These are phyloP conservation scores for Stictocephala bisonia DNA, from an alignment of 2,888 invertebrate genomes.

Conservation along the genomic window DNA sequence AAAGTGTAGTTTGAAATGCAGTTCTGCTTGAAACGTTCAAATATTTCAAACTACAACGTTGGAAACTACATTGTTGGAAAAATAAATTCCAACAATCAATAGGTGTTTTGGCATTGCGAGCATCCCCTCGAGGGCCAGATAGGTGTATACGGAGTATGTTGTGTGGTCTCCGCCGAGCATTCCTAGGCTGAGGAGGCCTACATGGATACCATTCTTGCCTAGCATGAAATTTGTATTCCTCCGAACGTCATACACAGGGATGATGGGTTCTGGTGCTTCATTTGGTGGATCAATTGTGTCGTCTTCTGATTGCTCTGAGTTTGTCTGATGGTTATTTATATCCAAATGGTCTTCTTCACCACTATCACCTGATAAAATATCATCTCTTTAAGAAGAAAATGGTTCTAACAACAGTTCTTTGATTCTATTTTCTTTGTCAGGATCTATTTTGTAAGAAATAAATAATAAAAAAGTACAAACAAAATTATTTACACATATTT, in stretches of 20 bases:
- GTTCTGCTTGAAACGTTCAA: too few species aligned
- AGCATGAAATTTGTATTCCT: background rate
- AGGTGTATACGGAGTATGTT: background rate
- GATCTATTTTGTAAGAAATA: too few species aligned
- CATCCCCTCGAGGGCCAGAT: background rate
- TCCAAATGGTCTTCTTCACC: background rate
- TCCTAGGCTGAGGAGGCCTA: too few species aligned
- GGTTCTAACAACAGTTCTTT: background rate
- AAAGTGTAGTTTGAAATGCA: background rate
- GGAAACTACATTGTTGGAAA: too few species aligned
- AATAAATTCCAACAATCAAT: too few species aligned
- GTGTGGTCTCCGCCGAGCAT: background rate
- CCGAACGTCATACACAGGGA: too few species aligned
- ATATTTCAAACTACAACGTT: too few species aligned
- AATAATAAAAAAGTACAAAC: background rate
- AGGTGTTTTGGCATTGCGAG: too few species aligned
- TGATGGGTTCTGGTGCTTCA: background rate
- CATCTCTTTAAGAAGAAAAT: background rate
- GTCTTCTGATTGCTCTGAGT: too few species aligned
- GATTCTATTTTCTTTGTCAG: background rate
- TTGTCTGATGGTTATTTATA: background rate
- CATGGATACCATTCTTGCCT: background rate
- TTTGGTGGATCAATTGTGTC: background rate
- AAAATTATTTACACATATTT: background rate
- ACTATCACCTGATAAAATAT: too few species aligned